These are phyloP conservation scores for Grallaria varia DNA, from an alignment of 2,113 vertebrate species.

Conservation along the genomic window DNA sequence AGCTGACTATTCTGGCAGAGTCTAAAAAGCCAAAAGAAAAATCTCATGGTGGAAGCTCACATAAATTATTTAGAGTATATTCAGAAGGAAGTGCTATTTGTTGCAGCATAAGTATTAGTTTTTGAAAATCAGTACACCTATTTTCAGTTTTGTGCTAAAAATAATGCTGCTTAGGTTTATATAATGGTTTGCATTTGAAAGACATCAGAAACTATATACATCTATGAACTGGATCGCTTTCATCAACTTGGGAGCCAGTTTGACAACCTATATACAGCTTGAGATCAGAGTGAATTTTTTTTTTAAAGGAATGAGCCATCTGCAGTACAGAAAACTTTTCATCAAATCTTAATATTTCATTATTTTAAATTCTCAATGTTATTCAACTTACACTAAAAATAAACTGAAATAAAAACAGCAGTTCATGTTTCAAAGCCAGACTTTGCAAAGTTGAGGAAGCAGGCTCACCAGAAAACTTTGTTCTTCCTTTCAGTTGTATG, in stretches of 20 bases:
- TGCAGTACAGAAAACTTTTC: not conserved
- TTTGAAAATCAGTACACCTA: not conserved
- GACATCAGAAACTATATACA: not conserved
- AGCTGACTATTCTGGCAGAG: not conserved
- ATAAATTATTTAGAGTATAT: not conserved
- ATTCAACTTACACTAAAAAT: not conserved
- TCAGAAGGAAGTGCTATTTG: not conserved
- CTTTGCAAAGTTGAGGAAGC: not conserved
- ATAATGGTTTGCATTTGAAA: slow-evolving; percentile 7
- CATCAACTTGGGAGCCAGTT: not conserved
- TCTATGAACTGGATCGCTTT: not conserved
- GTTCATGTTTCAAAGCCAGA: not conserved
- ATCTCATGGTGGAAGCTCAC: not conserved
- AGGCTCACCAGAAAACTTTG: not conserved
- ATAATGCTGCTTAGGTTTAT: slow-evolving; percentile 3
- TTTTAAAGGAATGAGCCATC: not conserved
- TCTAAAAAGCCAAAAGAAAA: not conserved
- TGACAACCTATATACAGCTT: not conserved
- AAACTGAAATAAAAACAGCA: not conserved
- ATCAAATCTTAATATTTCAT: not conserved
- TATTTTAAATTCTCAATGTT: not conserved
- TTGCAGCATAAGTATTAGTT: not conserved
- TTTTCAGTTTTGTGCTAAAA: slow-evolving; percentile 1
- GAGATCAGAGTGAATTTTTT: not conserved
- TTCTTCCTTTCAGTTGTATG: not conserved